phyloP scores from a whole-genome alignment of 1,140 invertebrate genomes.

The Temnothorax curvispinosus region DNA sequence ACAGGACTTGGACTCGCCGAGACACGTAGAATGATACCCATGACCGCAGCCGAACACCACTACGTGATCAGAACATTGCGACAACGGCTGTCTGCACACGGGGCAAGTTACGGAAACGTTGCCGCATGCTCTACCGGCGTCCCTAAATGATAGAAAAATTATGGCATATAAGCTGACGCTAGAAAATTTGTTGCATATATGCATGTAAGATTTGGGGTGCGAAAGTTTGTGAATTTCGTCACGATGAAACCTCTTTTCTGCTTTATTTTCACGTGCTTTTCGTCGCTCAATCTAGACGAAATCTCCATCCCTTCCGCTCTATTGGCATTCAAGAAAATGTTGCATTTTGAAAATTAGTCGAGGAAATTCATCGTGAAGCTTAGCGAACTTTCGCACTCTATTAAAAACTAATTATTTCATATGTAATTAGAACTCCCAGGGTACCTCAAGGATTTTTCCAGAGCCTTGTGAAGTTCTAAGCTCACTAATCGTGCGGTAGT shows the following conservation, averaged over 20 bases:
- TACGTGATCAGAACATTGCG: conserved; percentile 78
- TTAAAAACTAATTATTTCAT: not conserved
- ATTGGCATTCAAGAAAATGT: not conserved
- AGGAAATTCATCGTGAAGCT: not conserved
- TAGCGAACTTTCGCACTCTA: not conserved
- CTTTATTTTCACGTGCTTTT: not conserved
- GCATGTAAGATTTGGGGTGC: not conserved
- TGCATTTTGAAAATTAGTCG: not conserved
- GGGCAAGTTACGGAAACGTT: conserved; percentile 80
- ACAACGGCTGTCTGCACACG: conserved; percentile 81
- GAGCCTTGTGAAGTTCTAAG: conserved; percentile 81
- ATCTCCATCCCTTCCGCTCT: not conserved
- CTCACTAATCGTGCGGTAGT: conserved; percentile 83
- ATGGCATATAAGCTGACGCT: not conserved
- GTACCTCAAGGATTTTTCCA: conserved; percentile 82
- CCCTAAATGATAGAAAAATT: conserved; percentile 70
- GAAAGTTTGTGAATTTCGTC: not conserved
- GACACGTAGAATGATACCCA: conserved; percentile 82
- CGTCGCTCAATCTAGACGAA: not conserved
- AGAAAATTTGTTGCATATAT: conserved; percentile 36
- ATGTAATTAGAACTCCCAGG: conserved; percentile 11
- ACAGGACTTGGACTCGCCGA: conserved; percentile 82
- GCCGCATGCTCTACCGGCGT: conserved; percentile 80
- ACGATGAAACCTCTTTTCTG: not conserved
- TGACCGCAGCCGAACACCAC: conserved; percentile 83